Base-by-base conservation (phyloP, 1,140 invertebrate genomes). In the Spodoptera frugiperda region DNA sequence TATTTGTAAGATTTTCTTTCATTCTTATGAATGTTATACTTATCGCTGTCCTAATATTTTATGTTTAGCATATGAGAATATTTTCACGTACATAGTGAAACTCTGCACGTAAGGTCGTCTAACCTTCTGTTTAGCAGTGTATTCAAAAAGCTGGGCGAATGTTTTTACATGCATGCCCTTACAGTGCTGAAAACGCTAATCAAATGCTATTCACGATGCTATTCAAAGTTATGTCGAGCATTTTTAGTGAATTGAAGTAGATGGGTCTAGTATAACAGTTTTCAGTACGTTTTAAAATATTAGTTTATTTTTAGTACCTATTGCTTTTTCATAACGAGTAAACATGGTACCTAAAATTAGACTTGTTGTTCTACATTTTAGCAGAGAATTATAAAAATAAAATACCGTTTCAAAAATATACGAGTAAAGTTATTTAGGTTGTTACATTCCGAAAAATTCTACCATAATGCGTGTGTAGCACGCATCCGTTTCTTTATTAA, bases 401-500 rank as follows among this genome's bases (percentile, higher is more conserved):
- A 63, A 17, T 44, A 17, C 30, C 11, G 55, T 59, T 59, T 59
- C 25, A 59, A 33, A 59, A 33, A 39, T 59, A 59, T 44, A 63
- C 33, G 15, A 44, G 30, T 3, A 44, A 63, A 44, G 9, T 63
- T 44, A 63, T 44, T 63, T 44, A 44, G 33, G 33, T 39, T 39
- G 59, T 63, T 63, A 19, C 33, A 63, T 63, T 63, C 33, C 33
- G 59, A 15, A 33, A 63, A 44, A 63, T 44, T 63, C 15, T 63
- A 44, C 59, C 33, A 63, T 44, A 63, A 63, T 44, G 59, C 59
- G 59, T 63, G 59, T 63, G 59, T 63, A 63, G 15, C 59, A 63
- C 59, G 59, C 33, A 63, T 63, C 59, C 17, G 33, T 63, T 63
- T 63, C 59, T 61, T 61, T 61, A 61, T 61, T 44, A 63, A 63